Conservation (phyloP, 2,888 invertebrate genomes). For the Pristionchus arcanus region DNA sequence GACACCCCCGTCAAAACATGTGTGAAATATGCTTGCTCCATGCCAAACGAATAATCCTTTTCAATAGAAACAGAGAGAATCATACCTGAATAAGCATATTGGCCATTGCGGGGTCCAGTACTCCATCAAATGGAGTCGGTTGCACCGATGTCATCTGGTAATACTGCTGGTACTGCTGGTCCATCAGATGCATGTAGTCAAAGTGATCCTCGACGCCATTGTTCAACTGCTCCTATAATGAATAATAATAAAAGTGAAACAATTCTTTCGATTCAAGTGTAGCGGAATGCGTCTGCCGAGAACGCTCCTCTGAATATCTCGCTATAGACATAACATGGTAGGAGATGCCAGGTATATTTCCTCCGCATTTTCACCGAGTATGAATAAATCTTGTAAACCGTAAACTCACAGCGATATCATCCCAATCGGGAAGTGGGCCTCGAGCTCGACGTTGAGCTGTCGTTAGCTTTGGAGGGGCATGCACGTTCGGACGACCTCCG, state of each 20-base stretch:
- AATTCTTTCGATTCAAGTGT: not conserved
- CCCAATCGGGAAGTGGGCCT: conserved; percentile 79
- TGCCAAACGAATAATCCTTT: too few species aligned
- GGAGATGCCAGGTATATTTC: too few species aligned
- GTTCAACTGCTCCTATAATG: conserved; percentile 21
- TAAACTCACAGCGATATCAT: conserved; percentile 69
- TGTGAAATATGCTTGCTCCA: too few species aligned
- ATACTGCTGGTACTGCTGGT: conserved; percentile 78
- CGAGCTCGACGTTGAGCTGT: conserved; percentile 73
- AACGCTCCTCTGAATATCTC: not conserved
- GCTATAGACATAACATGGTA: too few species aligned
- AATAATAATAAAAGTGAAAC: not conserved
- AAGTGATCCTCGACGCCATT: conserved; percentile 76
- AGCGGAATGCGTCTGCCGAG: not conserved
- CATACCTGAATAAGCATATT: conserved; percentile 64
- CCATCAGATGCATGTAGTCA: conserved; percentile 79
- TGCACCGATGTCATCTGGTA: conserved; percentile 75
- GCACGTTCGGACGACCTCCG: conserved; percentile 60
- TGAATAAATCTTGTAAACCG: too few species aligned
- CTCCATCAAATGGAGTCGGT: conserved; percentile 71
- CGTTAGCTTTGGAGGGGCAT: conserved; percentile 75
- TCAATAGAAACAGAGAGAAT: not conserved
- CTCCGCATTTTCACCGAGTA: not conserved
- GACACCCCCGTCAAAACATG: not conserved
- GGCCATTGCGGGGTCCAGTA: conserved; percentile 66